phyloP scores from a whole-genome alignment of 1,140 invertebrate genomes.

The Danaus plexippus region DNA sequence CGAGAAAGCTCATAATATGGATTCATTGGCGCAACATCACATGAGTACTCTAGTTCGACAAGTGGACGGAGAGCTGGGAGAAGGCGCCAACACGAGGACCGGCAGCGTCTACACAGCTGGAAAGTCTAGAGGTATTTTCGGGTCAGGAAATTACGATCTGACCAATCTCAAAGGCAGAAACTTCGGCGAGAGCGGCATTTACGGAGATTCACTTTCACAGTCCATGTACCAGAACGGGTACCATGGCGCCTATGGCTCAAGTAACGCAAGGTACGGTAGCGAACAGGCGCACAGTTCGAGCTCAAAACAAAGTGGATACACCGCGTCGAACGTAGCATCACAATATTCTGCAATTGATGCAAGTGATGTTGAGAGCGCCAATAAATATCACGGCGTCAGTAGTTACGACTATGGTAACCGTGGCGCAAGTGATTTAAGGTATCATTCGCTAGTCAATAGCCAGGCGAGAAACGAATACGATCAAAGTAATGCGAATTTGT shows the following conservation, averaged over 20 bases:
- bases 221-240: slow-evolving; percentile 32
- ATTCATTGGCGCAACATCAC: slow-evolving; percentile 56
- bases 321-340: slow-evolving; percentile 20
- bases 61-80: slow-evolving; percentile 60
- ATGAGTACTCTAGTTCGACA: slow-evolving; percentile 56
- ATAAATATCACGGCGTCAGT: slow-evolving; percentile 24
- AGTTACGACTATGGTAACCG: slow-evolving; percentile 34
- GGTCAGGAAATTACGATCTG: slow-evolving; percentile 47
- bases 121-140: slow-evolving; percentile 57
- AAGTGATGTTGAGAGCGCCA: slow-evolving; percentile 28
- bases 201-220: slow-evolving; percentile 28
- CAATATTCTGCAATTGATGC: slow-evolving; percentile 27
- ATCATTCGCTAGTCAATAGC: slow-evolving; percentile 33
- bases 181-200: slow-evolving; percentile 40
- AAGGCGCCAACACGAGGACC: slow-evolving; percentile 43
- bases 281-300: slow-evolving; percentile 12
- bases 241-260: slow-evolving; percentile 1
- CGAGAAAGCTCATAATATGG: slow-evolving; percentile 68
- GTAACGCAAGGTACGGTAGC: slow-evolving; percentile 14
- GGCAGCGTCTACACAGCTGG: slow-evolving; percentile 59
- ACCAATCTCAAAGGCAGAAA: slow-evolving; percentile 53
- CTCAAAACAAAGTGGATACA: slow-evolving; percentile 12
- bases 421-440: slow-evolving; percentile 27
- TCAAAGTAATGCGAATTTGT: slow-evolving; percentile 26
- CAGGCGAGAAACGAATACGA: slow-evolving; percentile 31